These are phyloP conservation scores for Meloidogyne chitwoodi DNA, from an alignment of 1,140 invertebrate genomes.

Conservation along the genomic window DNA sequence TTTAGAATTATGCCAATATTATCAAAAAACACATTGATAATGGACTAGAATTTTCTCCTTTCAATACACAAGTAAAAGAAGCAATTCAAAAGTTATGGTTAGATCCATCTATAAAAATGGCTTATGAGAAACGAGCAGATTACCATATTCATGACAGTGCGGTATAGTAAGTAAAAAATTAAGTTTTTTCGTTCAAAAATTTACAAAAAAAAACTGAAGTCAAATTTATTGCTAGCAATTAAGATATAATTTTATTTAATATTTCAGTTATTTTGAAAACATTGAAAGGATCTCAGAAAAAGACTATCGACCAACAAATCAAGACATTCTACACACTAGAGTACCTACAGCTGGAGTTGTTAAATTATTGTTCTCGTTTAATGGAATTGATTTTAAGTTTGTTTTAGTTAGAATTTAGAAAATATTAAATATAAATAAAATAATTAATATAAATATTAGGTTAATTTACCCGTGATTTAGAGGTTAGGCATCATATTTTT, in stretches of 20 bases:
- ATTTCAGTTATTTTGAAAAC: conserved; percentile 68
- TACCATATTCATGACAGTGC: conserved; percentile 31
- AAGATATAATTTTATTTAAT: background rate
- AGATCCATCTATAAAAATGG: conserved; percentile 11
- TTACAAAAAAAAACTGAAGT: too few species aligned
- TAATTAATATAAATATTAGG: too few species aligned
- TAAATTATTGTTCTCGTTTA: conserved; percentile 77
- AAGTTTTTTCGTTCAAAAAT: too few species aligned
- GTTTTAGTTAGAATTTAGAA: background rate
- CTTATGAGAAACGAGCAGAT: conserved; percentile 14
- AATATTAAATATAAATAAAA: background rate
- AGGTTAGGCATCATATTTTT: too few species aligned
- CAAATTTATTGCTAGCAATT: too few species aligned
- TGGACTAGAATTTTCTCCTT: conserved; percentile 25
- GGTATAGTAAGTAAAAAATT: conserved; percentile 21
- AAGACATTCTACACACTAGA: conserved; percentile 91
- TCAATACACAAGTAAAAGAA: conserved; percentile 22
- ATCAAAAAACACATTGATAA: conserved; percentile 31
- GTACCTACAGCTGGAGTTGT: conserved; percentile 88
- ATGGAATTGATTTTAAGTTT: conserved; percentile 48
- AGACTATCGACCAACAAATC: conserved; percentile 71
- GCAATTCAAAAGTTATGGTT: conserved; percentile 44
- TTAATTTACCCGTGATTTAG: too few species aligned
- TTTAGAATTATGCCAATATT: conserved; percentile 20
- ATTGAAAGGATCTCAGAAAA: conserved; percentile 81